Conservation (phyloP, 2,888 invertebrate genomes). For the Meiosimyza decipiens region DNA sequence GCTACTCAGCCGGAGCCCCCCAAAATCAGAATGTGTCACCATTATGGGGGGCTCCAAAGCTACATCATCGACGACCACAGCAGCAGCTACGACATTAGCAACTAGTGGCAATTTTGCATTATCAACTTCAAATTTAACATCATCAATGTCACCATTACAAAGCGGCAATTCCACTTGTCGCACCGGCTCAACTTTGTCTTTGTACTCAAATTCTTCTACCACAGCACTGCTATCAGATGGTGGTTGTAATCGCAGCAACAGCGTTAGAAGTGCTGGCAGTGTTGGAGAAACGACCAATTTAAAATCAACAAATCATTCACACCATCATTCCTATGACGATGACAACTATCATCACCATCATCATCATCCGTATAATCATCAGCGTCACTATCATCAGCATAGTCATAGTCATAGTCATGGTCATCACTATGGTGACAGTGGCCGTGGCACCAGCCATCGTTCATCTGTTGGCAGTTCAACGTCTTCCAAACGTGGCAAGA, state of each 20-base stretch:
- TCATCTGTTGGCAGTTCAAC: constrained; percentile 37
- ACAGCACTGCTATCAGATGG: constrained; percentile 39
- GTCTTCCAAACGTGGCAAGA: constrained; percentile 61
- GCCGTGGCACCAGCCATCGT: constrained; percentile 32
- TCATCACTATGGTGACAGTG: constrained; percentile 44
- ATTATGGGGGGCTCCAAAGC: constrained; percentile 63
- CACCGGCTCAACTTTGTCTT: constrained; percentile 41
- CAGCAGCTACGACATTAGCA: constrained; percentile 22
- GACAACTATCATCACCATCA: constrained; percentile 42
- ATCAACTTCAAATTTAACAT: constrained; percentile 7
- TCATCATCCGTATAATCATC: constrained; percentile 40
- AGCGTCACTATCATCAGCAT: constrained; percentile 41
- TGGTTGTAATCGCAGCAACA: constrained; percentile 41
- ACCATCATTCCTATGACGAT: constrained; percentile 39
- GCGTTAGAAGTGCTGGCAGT: constrained; percentile 40
- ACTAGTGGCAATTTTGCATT: not conserved
- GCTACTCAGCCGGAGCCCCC: constrained; percentile 64
- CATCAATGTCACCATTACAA: constrained; percentile 16
- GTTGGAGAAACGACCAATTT: constrained; percentile 44
- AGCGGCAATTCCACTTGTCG: constrained; percentile 21
- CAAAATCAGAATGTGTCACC: constrained; percentile 54
- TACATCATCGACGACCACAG: constrained; percentile 32
- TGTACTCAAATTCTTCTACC: constrained; percentile 48
- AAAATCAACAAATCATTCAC: constrained; percentile 50
- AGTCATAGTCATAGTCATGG: constrained; percentile 39